Percentiles rank a stretch among this genome's conserved stretches.
phyloP scores from a whole-genome alignment of 2,888 invertebrate genomes.

The Drosophila ustulata region DNA sequence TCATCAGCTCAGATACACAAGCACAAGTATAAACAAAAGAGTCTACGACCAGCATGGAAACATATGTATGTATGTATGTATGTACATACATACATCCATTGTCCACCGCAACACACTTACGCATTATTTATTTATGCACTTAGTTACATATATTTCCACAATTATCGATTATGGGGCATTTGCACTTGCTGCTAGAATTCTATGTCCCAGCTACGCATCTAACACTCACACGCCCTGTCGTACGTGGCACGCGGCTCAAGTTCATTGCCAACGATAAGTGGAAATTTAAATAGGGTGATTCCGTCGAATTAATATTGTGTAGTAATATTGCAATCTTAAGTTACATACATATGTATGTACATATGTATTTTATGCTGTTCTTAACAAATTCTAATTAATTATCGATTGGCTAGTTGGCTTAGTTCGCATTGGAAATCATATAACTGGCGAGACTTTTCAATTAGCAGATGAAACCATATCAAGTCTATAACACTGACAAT shows the following conservation, averaged over 20 bases:
- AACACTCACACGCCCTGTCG: slow-evolving; percentile 17
- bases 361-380: neutral
- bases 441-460: slow-evolving; percentile 56
- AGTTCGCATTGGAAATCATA: slow-evolving; percentile 40
- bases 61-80: neutral
- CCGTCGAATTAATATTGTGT: slow-evolving; percentile 10
- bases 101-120: neutral
- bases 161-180: slow-evolving; percentile 58
- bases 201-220: slow-evolving; percentile 8
- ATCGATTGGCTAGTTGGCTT: neutral
- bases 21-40: slow-evolving; percentile 55
- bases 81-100: neutral
- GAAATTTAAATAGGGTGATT: slow-evolving; percentile 55
- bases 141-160: slow-evolving; percentile 61
- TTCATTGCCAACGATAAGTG: slow-evolving; percentile 70
- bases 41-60: neutral
- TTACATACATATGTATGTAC: neutral
- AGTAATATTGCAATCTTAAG: neutral
- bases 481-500: slow-evolving; percentile 17
- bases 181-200: slow-evolving; percentile 19
- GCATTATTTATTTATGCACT: slow-evolving; percentile 65
- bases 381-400: neutral
- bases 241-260: slow-evolving; percentile 52
- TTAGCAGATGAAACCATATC: slow-evolving; percentile 66
- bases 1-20: slow-evolving; percentile 57